Conservation (phyloP, 2,113 vertebrate species). For the Eleginops maclovinus region DNA sequence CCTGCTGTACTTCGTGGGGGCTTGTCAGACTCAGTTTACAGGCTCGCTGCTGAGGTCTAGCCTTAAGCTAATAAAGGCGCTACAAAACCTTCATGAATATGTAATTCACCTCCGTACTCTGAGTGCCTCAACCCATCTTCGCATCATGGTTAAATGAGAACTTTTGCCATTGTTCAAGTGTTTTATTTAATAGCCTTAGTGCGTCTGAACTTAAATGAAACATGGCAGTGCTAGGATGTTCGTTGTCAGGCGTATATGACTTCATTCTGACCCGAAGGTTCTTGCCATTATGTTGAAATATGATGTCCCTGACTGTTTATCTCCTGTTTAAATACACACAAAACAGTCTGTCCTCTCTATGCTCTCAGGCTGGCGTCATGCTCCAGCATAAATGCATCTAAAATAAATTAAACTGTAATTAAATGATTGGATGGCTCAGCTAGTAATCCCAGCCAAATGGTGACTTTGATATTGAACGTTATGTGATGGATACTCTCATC, state of each 20-base stretch:
- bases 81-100: slow-evolving; percentile 62
- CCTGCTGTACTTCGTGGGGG: slow-evolving; percentile 45
- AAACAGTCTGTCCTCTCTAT: not conserved
- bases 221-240: slow-evolving; percentile 35
- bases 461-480: slow-evolving; percentile 8
- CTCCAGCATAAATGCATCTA: slow-evolving; percentile 9
- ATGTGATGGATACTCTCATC: slow-evolving; percentile 7
- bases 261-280: slow-evolving; percentile 48
- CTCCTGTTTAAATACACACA: slow-evolving; percentile 20
- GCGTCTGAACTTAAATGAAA: slow-evolving; percentile 48
- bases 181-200: slow-evolving; percentile 47
- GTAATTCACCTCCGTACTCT: slow-evolving; percentile 54
- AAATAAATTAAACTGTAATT: slow-evolving; percentile 37
- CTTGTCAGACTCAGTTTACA: slow-evolving; percentile 66
- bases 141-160: slow-evolving; percentile 52
- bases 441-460: slow-evolving; percentile 2
- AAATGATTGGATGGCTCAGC: slow-evolving; percentile 18
- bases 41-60: slow-evolving; percentile 32
- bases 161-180: slow-evolving; percentile 21
- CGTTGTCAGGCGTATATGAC: slow-evolving; percentile 20
- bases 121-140: slow-evolving; percentile 41
- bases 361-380: not conserved
- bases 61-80: slow-evolving; percentile 58
- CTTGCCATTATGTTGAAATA: slow-evolving; percentile 35
- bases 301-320: not conserved